These are phyloP conservation scores for Autographa pulchrina DNA, from an alignment of 2,888 invertebrate species.

Conservation along the genomic window DNA sequence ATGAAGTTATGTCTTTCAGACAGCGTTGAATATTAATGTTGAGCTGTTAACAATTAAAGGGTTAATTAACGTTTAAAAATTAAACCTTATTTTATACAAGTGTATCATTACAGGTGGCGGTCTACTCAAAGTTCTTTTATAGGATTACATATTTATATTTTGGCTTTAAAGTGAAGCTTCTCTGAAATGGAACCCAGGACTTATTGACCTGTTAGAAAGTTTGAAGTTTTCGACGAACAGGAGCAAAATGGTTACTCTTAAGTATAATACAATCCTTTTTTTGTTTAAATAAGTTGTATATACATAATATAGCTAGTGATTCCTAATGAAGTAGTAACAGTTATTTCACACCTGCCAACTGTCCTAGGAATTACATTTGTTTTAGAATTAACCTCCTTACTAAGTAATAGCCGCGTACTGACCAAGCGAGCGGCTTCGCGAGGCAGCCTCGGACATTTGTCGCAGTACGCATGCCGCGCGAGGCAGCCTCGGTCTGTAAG, in stretches of 20 bases:
- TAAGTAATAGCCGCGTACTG: too few relatives aligned
- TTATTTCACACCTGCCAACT: constrained; percentile 2
- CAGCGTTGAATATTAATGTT: constrained; percentile 5
- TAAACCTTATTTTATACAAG: background rate
- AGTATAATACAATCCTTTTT: background rate
- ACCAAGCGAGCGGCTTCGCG: too few relatives aligned
- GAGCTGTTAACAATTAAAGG: constrained; percentile 7
- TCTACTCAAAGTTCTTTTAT: background rate
- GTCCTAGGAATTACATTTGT: background rate
- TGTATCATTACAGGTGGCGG: background rate
- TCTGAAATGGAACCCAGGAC: too few relatives aligned
- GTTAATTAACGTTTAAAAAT: background rate
- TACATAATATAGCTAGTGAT: background rate
- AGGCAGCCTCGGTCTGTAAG: too few relatives aligned
- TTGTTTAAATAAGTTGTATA: background rate
- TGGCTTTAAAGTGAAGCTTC: too few relatives aligned
- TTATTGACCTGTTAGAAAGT: too few relatives aligned
- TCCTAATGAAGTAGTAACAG: background rate
- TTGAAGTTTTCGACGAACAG: too few relatives aligned
- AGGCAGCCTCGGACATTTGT: too few relatives aligned
- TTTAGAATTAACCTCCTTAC: background rate
- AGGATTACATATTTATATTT: too few relatives aligned
- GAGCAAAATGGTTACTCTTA: background rate
- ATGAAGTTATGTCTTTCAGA: constrained; percentile 11
- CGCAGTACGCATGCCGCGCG: too few relatives aligned